Evolutionary conservation across 1,140 invertebrate species (phyloP), one percentile per base, ranked within the genome.

Genomic region (Lepidurus apus): DNA sequence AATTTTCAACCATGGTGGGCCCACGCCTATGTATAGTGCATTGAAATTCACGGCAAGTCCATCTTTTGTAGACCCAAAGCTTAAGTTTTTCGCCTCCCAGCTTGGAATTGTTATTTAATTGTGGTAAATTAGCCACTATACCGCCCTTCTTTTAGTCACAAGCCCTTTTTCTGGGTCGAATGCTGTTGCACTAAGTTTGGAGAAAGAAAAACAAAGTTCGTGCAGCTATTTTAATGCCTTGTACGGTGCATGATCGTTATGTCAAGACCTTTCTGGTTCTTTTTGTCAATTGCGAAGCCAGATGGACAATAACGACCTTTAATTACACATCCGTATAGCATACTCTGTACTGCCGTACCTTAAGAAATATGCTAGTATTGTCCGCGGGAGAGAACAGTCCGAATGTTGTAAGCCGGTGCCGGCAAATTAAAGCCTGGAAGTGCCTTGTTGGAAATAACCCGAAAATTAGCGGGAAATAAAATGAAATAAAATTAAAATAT

Each of bases 51-150:
- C 21, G 9, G 21, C 11, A 65, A 65, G 47, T 65, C 0, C 2
- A 26, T 26, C 26, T 26, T 26, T 26, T 26, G 26, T 26, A 26
- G 26, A 26, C 1, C 26, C 26, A 26, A 26, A 26, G 26, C 26
- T 26, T 26, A 26, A 26, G 26, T 26, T 26, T 26, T 26, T 26
- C 26, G 26, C 26, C 26, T 26, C 11, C 47, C 4, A 47, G 13
- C 13, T 21, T 13, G 47, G 11, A 65, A 65, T 65, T 65, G 47
- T 65, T 65, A 65, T 65, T 65, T 65, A 65, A 65, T 65, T 65
- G 47, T 65, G 2, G 47, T 65, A 65, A 21, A 65, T 65, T 65
- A 65, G 47, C 47, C 21, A 26, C 47, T n/a, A 13, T 65, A 13
- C 47, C 47, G 47, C 47, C 47, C 47, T 65, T 9, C 47, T 65